phyloP scores from a whole-genome alignment of 2,888 invertebrate species.

The Temnothorax ravouxi region DNA sequence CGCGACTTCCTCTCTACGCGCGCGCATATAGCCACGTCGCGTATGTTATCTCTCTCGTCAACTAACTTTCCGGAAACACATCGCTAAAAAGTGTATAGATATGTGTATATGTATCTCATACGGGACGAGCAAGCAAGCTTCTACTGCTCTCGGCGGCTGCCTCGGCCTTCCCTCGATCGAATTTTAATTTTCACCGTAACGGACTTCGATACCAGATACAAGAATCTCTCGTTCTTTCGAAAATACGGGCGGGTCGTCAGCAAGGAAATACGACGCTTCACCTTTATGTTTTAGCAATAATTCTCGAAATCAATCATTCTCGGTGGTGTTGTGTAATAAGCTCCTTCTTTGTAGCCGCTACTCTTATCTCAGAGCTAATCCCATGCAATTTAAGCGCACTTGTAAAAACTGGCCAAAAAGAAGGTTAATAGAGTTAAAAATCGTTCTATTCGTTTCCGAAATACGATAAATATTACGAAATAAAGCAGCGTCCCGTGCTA shows the following conservation, averaged over 20 bases:
- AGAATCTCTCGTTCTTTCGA: conserved; percentile 1
- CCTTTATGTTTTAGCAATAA: neutral
- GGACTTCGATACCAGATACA: neutral
- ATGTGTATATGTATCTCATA: conserved; percentile 9
- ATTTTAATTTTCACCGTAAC: conserved; percentile 28
- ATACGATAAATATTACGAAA: neutral
- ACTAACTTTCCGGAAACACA: conserved; percentile 27
- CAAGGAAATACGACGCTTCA: neutral
- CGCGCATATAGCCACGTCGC: conserved; percentile 13
- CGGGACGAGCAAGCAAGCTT: conserved; percentile 43
- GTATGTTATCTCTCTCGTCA: neutral
- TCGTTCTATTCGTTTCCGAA: neutral
- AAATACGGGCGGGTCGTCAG: neutral
- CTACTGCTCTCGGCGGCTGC: conserved; percentile 7
- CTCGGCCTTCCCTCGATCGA: conserved; percentile 7
- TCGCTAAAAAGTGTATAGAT: conserved; percentile 1
- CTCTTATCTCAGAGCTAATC: conserved; percentile 52
- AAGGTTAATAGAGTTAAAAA: conserved; percentile 19
- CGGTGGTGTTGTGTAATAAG: neutral
- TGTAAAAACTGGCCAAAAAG: conserved; percentile 43
- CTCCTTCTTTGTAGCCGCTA: conserved; percentile 51
- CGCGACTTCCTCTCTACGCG: conserved; percentile 15
- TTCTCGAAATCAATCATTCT: neutral
- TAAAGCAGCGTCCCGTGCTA: neutral
- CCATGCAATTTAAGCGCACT: conserved; percentile 54